Base-by-base conservation (phyloP, 2,888 invertebrate genomes). In the Drosophila silvestris region DNA sequence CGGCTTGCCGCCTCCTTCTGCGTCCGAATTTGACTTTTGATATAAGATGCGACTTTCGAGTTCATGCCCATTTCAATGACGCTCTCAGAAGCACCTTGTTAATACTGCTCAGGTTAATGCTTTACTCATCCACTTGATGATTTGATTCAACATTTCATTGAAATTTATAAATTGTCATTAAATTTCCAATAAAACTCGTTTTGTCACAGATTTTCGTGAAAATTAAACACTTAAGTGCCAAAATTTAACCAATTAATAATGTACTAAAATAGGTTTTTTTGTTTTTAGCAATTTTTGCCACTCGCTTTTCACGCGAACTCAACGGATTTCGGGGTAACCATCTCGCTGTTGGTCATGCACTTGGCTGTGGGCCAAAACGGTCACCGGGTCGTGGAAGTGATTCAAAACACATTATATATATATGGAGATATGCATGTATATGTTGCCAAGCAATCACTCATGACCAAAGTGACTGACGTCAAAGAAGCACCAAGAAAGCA, bases 321-420 rank as follows among this genome's bases (percentile, higher is more conserved):
- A 33, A 60, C 50, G 63, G 58, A 82, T 63, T 77, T 77, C 73
- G 54, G 64, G 30, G 57, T 61, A 77, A 59, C 51, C 57, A 65
- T 52, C 66, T 62, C 57, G 68, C 67, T 79, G 60, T 51, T 74
- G 65, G 37, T 59, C 71, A 72, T 70, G 64, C 68, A 57, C 35
- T 65, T 89, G 89, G 84, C 76, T 44, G 16, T 41, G 51, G 22
- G 83, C 89, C 85, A 86, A 69, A 70, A 61, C 58, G 72, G 60
- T 66, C 77, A 82, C 78, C 82, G 82, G 88, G 83, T 83, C 81
- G 76, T 57, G 70, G 50, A 59, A 72, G 50, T 79, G 70, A 79
- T 47, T 79, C 77, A 70, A 77, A 37, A 5, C 56, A 30, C 35
- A 35, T 44, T 39, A 52, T 30, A 47, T 35, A 14, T 35, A 35